A percentile compares a stretch with the other conserved stretches of the same genome.
These are phyloP conservation scores for Onychorhynchus coronatus DNA, from an alignment of 2,113 vertebrate species.

Conservation along the genomic window DNA sequence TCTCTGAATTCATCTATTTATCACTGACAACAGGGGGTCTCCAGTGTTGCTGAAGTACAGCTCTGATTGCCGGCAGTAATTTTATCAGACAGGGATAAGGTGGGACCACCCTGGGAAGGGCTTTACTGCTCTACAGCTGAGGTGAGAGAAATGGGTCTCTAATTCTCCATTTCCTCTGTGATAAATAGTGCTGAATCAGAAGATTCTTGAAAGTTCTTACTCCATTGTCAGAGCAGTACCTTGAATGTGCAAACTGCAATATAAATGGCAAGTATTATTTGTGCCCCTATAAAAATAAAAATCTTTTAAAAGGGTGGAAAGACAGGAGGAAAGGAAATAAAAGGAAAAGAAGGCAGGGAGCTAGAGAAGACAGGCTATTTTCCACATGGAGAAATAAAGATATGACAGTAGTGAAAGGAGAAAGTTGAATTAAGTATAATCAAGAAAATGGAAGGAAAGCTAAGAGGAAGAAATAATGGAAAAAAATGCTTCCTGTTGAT, in stretches of 20 bases:
- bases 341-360: neutral
- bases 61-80: neutral
- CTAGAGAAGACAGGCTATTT: neutral
- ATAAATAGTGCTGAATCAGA: constrained; percentile 52
- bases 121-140: neutral
- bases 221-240: constrained; percentile 8
- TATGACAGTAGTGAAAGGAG: neutral
- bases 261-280: constrained; percentile 31
- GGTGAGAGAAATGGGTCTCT: neutral
- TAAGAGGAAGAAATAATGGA: neutral
- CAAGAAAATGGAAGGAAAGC: neutral
- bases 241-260: constrained; percentile 9
- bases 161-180: constrained; percentile 5
- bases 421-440: neutral
- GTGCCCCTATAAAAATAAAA: constrained; percentile 37
- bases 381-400: neutral
- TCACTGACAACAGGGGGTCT: neutral
- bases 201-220: constrained; percentile 15
- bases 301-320: neutral
- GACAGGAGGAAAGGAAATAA: neutral
- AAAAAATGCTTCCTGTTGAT: neutral
- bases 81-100: neutral
- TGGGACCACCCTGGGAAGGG: neutral
- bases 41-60: neutral
- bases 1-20: neutral